phyloP scores from a whole-genome alignment of 2,888 invertebrate genomes.

The Parnassius mnemosyne region DNA sequence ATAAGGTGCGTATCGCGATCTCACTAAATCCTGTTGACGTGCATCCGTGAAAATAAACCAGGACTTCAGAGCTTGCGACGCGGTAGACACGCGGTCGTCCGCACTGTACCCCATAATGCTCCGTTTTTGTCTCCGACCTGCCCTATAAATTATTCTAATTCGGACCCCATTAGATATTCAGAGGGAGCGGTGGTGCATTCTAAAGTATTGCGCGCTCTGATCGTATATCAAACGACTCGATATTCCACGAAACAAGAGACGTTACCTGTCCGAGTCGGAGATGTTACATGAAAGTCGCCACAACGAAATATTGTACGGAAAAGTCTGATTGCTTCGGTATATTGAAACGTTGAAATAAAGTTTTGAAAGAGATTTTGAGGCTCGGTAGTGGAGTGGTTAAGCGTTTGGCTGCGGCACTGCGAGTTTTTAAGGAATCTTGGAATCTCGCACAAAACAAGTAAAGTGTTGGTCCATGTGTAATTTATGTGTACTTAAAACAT shows the following conservation, averaged over 20 bases:
- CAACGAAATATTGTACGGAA: background rate
- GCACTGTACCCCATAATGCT: slow-evolving; percentile 62
- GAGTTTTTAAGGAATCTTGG: background rate
- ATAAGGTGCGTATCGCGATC: slow-evolving; percentile 12
- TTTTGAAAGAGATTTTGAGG: no score
- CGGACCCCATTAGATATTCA: slow-evolving; percentile 78
- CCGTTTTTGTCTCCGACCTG: slow-evolving; percentile 71
- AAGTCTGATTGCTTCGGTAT: background rate
- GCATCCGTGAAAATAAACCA: slow-evolving; percentile 39
- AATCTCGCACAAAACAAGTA: background rate
- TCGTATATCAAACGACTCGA: slow-evolving; percentile 76
- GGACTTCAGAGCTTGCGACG: background rate
- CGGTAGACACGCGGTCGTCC: slow-evolving; percentile 46
- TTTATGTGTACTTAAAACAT: no score
- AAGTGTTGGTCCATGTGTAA: no score
- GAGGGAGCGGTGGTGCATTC: slow-evolving; percentile 70
- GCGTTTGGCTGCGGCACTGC: no score
- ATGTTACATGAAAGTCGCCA: slow-evolving; percentile 25
- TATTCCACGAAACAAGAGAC: slow-evolving; percentile 74
- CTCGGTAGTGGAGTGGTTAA: no score
- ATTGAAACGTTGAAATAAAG: no score
- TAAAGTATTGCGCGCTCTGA: slow-evolving; percentile 68
- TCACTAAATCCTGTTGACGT: slow-evolving; percentile 26
- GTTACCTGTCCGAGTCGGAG: slow-evolving; percentile 68
- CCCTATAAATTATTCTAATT: slow-evolving; percentile 76